A percentile compares a stretch with the other conserved stretches of the same genome.
These are phyloP conservation scores for Antheraea assamensis DNA, from an alignment of 2,888 invertebrate species.

Conservation along the genomic window DNA sequence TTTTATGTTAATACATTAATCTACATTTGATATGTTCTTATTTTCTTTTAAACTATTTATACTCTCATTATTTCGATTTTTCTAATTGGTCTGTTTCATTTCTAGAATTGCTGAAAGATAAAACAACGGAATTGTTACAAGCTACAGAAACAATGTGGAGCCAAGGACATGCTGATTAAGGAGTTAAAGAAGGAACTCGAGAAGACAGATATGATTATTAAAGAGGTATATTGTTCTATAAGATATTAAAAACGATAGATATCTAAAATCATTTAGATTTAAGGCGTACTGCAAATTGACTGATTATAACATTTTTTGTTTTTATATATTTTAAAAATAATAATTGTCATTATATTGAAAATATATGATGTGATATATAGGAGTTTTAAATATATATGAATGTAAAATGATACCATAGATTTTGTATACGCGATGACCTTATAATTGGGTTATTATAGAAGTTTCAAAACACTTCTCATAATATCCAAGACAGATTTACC, in stretches of 20 bases:
- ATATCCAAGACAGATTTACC: not conserved
- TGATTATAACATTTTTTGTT: no score
- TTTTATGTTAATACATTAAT: not conserved
- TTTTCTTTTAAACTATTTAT: not conserved
- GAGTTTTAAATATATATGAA: not conserved
- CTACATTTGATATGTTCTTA: not conserved
- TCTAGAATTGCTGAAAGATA: constrained; percentile 46
- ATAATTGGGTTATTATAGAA: not conserved
- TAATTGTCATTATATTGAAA: no score
- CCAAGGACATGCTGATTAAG: constrained; percentile 36
- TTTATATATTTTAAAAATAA: no score
- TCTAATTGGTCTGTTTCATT: not conserved
- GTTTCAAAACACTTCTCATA: not conserved
- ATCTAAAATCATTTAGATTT: not conserved
- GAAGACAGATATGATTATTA: constrained; percentile 37
- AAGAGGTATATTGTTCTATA: constrained; percentile 48
- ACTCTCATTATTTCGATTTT: not conserved
- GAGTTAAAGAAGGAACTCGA: constrained; percentile 43
- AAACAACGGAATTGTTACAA: constrained; percentile 40
- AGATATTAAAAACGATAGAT: not conserved
- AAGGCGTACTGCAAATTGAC: no score
- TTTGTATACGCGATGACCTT: not conserved
- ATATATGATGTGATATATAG: not conserved
- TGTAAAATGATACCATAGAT: not conserved
- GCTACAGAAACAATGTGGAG: constrained; percentile 37